These are phyloP conservation scores for Oplegnathus fasciatus DNA, from an alignment of 2,113 vertebrate genomes.

Conservation along the genomic window DNA sequence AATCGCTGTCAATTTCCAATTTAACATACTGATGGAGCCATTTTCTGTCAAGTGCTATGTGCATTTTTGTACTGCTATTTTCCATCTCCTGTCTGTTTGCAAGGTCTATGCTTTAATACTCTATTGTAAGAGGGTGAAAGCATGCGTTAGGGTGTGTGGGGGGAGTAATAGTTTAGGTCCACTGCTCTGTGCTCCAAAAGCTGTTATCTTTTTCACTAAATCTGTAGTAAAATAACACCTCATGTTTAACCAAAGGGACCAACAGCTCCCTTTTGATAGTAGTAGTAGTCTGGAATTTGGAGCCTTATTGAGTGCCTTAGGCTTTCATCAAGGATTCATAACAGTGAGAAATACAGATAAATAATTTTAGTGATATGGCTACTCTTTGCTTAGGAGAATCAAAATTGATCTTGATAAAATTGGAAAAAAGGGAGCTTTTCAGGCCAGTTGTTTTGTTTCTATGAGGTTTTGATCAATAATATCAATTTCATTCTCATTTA, in stretches of 20 bases:
- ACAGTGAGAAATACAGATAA: background rate
- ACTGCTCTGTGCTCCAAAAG: constrained; percentile 15
- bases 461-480: background rate
- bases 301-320: background rate
- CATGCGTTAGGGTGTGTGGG: background rate
- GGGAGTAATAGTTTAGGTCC: constrained; percentile 16
- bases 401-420: background rate
- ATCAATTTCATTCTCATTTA: background rate
- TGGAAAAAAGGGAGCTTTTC: background rate
- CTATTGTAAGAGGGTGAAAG: constrained; percentile 33
- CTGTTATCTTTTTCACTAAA: background rate
- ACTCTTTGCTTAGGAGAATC: background rate
- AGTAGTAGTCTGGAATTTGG: background rate
- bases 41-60: constrained; percentile 47
- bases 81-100: constrained; percentile 10
- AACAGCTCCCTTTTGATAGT: background rate
- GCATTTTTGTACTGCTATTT: constrained; percentile 23
- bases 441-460: no score
- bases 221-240: constrained; percentile 5
- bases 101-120: constrained; percentile 20
- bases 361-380: background rate
- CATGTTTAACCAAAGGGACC: background rate
- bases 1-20: constrained; percentile 50
- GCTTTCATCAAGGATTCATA: background rate
- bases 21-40: constrained; percentile 45